A percentile compares a stretch with the other conserved stretches of the same genome.
Evolutionary conservation across 2,113 vertebrate genomes (phyloP).

Genomic region (Plestiodon gilberti): DNA sequence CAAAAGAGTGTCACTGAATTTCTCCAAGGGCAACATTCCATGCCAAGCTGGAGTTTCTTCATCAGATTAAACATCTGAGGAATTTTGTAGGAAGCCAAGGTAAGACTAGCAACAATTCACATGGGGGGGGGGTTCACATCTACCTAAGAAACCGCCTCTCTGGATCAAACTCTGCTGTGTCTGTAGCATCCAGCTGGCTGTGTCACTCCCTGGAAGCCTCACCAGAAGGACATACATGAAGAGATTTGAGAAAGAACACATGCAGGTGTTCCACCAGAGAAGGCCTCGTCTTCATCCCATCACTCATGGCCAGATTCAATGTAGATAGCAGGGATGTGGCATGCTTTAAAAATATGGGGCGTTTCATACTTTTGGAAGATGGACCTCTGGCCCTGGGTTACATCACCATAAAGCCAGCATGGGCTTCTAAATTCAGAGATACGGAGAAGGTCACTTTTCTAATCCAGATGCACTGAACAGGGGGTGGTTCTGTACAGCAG

Average conservation of each 20-base stretch:
- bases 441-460: background rate
- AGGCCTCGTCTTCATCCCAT: background rate
- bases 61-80: background rate
- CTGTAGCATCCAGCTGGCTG: too few relatives aligned
- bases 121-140: background rate
- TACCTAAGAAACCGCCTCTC: background rate
- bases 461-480: background rate
- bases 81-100: background rate
- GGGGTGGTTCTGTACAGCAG: background rate
- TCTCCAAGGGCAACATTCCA: background rate
- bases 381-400: background rate
- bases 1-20: background rate
- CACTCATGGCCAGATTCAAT: background rate
- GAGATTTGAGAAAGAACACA: too few relatives aligned
- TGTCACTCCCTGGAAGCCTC: too few relatives aligned
- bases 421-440: background rate
- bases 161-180: too few relatives aligned
- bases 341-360: too few relatives aligned
- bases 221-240: too few relatives aligned
- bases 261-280: background rate
- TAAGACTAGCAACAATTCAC: background rate
- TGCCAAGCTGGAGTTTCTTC: background rate
- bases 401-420: background rate
- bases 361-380: background rate
- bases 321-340: too few relatives aligned